Evolutionary conservation across 2,797 vertebrate species (phyloP).

Genomic region (Myotis vivesi): DNA sequence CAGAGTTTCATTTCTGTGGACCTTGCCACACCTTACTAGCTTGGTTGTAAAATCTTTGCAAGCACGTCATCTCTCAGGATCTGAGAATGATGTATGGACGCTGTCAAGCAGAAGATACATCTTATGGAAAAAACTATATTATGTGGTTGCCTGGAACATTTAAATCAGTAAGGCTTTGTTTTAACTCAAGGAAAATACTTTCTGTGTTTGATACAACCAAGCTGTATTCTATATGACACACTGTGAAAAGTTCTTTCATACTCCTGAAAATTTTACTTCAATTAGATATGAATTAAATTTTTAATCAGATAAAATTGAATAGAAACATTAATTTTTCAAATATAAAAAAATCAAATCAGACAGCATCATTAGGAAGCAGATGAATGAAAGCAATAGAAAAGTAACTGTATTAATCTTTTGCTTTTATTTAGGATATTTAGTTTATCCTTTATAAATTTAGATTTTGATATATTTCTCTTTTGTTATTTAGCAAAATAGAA

Average conservation of each 20-base stretch:
- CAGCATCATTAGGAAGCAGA: neutral
- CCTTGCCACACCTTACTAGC: conserved; percentile 30
- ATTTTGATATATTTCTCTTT: neutral
- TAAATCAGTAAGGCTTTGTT: conserved; percentile 37
- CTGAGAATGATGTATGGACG: conserved; percentile 24
- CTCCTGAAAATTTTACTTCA: conserved; percentile 13
- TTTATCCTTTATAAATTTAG: neutral
- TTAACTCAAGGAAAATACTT: neutral
- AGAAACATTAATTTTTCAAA: neutral
- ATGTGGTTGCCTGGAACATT: neutral
- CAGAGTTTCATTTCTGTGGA: conserved; percentile 13
- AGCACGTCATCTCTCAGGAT: conserved; percentile 37
- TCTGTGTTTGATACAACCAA: neutral
- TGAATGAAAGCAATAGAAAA: conserved; percentile 49
- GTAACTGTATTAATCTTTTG: neutral
- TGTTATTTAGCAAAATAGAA: neutral
- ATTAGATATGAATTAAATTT: neutral
- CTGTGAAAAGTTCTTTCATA: neutral
- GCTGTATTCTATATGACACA: neutral
- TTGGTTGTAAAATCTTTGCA: conserved; percentile 34
- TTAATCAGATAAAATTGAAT: neutral
- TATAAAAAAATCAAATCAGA: neutral
- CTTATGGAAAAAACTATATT: neutral
- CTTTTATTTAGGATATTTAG: neutral
- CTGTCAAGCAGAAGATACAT: conserved; percentile 9